A percentile compares a stretch with the other conserved stretches of the same genome.
Evolutionary conservation across 1,140 invertebrate genomes (phyloP).

Genomic region (Spodoptera litura): DNA sequence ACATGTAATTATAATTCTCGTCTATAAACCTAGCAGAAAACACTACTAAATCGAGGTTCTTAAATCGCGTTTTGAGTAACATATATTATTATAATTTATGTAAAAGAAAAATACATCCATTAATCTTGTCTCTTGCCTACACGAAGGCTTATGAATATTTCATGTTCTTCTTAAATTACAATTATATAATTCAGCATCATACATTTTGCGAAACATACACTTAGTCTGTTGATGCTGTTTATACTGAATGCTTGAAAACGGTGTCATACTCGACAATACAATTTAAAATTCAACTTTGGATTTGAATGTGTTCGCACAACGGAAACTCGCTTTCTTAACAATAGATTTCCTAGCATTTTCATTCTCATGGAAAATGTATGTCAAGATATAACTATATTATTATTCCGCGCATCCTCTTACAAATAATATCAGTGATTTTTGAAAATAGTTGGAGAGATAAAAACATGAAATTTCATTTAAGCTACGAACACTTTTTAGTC

Average conservation of each 20-base stretch:
- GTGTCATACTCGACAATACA: background rate
- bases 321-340: conserved; percentile 19
- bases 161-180: too few species aligned
- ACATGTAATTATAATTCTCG: too few species aligned
- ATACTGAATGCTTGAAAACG: conserved; percentile 7
- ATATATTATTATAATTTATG: background rate
- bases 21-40: too few species aligned
- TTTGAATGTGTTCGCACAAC: conserved; percentile 9
- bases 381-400: conserved; percentile 13
- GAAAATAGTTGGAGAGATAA: background rate
- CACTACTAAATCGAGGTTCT: background rate
- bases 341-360: conserved; percentile 17
- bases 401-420: conserved; percentile 1
- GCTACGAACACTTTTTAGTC: background rate
- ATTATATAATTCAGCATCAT: too few species aligned
- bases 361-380: conserved; percentile 38
- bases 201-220: too few species aligned
- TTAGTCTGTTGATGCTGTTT: background rate
- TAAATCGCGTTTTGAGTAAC: background rate
- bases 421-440: background rate
- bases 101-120: too few species aligned
- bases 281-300: conserved; percentile 23
- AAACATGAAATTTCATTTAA: background rate
- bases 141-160: too few species aligned
- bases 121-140: too few species aligned